Percentiles rank a stretch among this genome's conserved stretches.
Evolutionary conservation across 2,113 vertebrate genomes (phyloP).

Genomic region (Physeter macrocephalus): DNA sequence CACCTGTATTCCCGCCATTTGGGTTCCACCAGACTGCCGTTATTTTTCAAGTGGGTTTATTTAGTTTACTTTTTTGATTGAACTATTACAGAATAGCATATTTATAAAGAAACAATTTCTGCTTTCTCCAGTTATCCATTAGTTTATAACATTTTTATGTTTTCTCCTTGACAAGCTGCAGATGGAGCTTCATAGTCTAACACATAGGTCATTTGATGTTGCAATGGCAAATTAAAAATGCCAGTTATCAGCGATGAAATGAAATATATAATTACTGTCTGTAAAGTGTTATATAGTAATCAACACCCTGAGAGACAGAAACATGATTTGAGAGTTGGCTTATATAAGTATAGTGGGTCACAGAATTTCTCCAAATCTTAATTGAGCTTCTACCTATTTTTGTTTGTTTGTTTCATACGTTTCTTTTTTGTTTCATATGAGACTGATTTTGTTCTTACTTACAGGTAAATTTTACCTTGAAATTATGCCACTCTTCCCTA

Average conservation of each 20-base stretch:
- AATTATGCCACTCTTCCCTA: background rate
- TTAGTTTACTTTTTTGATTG: background rate
- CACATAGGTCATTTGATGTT: background rate
- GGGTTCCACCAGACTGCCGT: background rate
- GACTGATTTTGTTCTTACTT: background rate
- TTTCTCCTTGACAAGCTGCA: background rate
- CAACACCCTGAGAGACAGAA: conserved; percentile 15
- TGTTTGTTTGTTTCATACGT: background rate
- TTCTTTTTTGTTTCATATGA: background rate
- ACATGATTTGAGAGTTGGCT: background rate
- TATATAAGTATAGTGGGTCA: background rate
- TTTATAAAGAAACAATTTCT: background rate
- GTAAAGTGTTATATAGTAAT: conserved; percentile 28
- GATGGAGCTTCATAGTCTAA: background rate
- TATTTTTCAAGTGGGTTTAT: background rate
- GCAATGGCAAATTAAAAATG: conserved; percentile 38
- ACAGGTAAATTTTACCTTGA: background rate
- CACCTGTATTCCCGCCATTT: background rate
- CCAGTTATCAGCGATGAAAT: conserved; percentile 36
- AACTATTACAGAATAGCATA: background rate
- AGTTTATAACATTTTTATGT: background rate
- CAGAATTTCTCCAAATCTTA: background rate
- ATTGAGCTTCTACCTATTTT: background rate
- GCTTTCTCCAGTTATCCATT: background rate
- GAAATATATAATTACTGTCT: conserved; percentile 20